Evolutionary conservation across 2,113 vertebrate genomes (phyloP), one percentile per base, ranked within the genome.

Genomic region (Brienomyrus brachyistius): DNA sequence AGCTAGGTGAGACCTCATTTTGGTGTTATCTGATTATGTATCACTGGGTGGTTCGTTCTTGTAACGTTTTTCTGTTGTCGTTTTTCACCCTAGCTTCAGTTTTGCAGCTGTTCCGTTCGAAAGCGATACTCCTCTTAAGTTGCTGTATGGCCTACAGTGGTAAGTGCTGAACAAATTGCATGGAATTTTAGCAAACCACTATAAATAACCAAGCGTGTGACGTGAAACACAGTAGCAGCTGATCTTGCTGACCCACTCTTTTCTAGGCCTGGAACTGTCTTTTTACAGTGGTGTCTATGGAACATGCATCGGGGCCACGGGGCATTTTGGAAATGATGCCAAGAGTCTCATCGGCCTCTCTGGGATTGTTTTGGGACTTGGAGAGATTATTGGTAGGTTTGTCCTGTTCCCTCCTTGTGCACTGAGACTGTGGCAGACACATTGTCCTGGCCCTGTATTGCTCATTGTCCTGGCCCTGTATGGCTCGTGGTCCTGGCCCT

Each of bases 211-310:
- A 83, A 45, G 15, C 7, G 0, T 19, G 19, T 84, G 82, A 48
- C 40, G 1, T n/a, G 43, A 48, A 15, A 80, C 11, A 87, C 11
- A 35, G 51, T 56, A 5, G 50, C 54, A 54, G 23, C 56, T 54
- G 21, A 1, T 59, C 50, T 21, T 43, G 59, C 9, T 43, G 27
- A 43, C 17, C 4, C 9, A 0, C 21, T 86, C 4, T 90, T 27
- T 90, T 89, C 8, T 92, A 99, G 98, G 98, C 93, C 93, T 99
- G 93, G 97, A 98, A 91, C 94, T 99, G 87, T 97, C 97, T 0
- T 99, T 99, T 95, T 99, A 98, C 94, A 98, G 98, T 90, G 98
- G 98, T 21, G 97, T 99, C 0, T 99, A 98, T 40, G 98, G 98
- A 62, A 99, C 98, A 0, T 99, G 98, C 74, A 97, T 99, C 5